Conservation (phyloP, 2,797 vertebrate species). For the Syngnathus rostellatus region DNA sequence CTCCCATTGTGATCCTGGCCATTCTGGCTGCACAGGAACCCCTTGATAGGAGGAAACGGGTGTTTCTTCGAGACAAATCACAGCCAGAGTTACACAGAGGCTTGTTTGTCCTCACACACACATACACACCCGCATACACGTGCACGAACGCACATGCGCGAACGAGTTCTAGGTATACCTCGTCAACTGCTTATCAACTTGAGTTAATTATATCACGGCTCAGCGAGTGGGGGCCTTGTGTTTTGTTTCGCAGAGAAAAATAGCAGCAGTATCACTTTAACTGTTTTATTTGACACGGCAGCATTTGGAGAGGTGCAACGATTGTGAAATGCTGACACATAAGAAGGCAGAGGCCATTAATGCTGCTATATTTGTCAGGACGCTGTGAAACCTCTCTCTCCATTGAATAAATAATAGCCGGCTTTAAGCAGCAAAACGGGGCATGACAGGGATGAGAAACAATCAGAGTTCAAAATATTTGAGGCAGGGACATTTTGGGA, state of each 20-base stretch:
- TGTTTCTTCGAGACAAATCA: constrained; percentile 72
- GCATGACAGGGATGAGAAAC: neutral
- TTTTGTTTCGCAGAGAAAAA: constrained; percentile 16
- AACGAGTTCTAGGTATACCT: constrained; percentile 32
- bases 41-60: constrained; percentile 74
- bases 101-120: constrained; percentile 47
- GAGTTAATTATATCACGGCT: neutral
- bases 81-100: constrained; percentile 68
- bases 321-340: constrained; percentile 74
- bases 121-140: too few relatives aligned
- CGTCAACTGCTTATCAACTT: constrained; percentile 27
- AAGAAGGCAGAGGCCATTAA: constrained; percentile 76
- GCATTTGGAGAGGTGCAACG: constrained; percentile 66
- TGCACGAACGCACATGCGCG: constrained; percentile 12
- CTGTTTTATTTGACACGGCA: constrained; percentile 63
- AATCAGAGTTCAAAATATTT: constrained; percentile 65
- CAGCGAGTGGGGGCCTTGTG: neutral
- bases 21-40: constrained; percentile 69
- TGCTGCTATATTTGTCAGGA: constrained; percentile 87
- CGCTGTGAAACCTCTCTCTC: constrained; percentile 58
- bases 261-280: constrained; percentile 11
- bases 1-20: constrained; percentile 84
- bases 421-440: constrained; percentile 76
- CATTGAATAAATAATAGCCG: constrained; percentile 75
- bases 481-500: constrained; percentile 54